A percentile compares a stretch with the other conserved stretches of the same genome.
Evolutionary conservation across 2,797 vertebrate species (phyloP).

Genomic region (Buceros bicornis): DNA sequence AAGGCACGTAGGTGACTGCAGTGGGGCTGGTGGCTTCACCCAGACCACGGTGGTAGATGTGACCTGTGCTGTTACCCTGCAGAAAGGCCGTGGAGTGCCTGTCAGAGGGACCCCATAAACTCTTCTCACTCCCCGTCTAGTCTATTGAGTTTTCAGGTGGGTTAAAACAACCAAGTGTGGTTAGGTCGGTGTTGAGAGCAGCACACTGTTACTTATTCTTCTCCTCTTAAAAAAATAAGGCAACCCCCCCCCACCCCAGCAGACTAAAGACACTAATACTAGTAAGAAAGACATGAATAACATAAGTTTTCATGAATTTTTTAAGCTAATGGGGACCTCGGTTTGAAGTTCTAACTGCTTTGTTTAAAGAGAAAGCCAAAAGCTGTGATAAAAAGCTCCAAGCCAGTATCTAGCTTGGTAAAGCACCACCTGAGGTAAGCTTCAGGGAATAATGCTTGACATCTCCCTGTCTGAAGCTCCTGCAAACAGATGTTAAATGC

Average conservation of each 20-base stretch:
- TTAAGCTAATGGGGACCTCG: not conserved
- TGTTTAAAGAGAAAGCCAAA: slow-evolving; percentile 15
- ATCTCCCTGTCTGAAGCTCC: not conserved
- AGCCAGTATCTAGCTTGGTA: not conserved
- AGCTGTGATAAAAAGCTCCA: not conserved
- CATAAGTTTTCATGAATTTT: not conserved
- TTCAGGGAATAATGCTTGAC: not conserved
- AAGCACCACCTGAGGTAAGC: not conserved
- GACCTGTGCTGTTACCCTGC: no score
- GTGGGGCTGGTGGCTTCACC: not conserved
- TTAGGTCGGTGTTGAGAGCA: not conserved
- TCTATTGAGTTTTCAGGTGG: not conserved
- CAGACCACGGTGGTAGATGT: accelerated
- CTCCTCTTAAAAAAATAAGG: not conserved
- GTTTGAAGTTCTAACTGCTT: not conserved
- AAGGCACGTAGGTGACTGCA: not conserved
- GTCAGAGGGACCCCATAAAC: no score
- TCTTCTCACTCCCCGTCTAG: no score
- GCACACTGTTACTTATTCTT: slow-evolving; percentile 6
- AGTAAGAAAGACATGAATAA: not conserved
- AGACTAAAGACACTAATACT: not conserved
- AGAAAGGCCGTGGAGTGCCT: no score
- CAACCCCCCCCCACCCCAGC: no score
- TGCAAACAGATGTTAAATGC: slow-evolving; percentile 43
- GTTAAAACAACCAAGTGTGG: not conserved